Evolutionary conservation across 2,113 vertebrate species (phyloP), one percentile per base, ranked within the genome.

Genomic region (Collichthys lucidus): DNA sequence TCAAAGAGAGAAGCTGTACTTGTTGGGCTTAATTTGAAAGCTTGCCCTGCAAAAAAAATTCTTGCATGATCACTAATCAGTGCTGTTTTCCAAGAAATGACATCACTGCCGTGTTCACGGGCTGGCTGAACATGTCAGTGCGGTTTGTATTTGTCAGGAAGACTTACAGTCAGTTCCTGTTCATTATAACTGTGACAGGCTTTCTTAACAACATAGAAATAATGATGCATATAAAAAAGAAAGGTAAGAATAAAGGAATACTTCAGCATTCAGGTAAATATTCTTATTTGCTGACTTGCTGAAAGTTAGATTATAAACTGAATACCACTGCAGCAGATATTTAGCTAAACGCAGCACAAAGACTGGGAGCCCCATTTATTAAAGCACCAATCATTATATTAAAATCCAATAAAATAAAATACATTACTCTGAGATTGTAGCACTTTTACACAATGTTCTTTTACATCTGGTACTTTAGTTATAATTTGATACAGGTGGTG

Each of bases 41-140:
- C 57, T 29, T 61, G 10, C 11, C 60, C 24, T 74, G 50, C 29
- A 55, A 85, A 88, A 85, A 88, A 74, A 80, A 77, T n/a, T 50
- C 20, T 55, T 2, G 19, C 15, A 35, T 52, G 20, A 80, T 64
- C 63, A 64, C 60, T 71, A 63, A 71, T 52, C 57, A 61, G 2
- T 11, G 55, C n/a, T 29, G 14, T 40, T 76, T 53, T 19, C 47
- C 50, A 44, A 67, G 63, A 59, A 68, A 70, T 19, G 16, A 68
- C 29, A 49, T 61, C 26, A 68, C 22, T 2, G 0, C 46, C 11
- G 22, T 26, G 57, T 52, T 46, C 0, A 12, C 16, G 15, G 17
- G 4, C 35, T 59, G 42, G n/a, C 31, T 50, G 4, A 77, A 62
- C 64, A 29, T 10, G 22, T 24, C 40, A 2, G 4, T 72, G 31